A percentile compares a stretch with the other conserved stretches of the same genome.
phyloP scores from a whole-genome alignment of 1,140 invertebrate genomes.

The Lasioglossum baleicum region DNA sequence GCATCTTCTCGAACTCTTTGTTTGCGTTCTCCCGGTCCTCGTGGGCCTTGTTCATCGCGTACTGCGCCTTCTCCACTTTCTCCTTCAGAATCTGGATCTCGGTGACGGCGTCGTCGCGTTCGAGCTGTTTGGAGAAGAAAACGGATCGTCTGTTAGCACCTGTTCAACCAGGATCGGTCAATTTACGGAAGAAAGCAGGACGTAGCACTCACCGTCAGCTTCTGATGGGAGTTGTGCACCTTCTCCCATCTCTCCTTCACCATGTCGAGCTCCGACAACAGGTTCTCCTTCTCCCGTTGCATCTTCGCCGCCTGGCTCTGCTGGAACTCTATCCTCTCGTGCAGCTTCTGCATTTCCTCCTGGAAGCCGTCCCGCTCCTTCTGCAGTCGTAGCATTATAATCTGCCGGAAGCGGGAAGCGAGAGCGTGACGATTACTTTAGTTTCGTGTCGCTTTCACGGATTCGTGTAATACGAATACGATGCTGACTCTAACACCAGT shows the following conservation, averaged over 20 bases:
- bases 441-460: neutral
- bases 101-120: constrained; percentile 90
- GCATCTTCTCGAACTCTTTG: constrained; percentile 94
- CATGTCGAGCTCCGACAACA: constrained; percentile 91
- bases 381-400: constrained; percentile 87
- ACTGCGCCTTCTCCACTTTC: constrained; percentile 92
- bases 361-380: constrained; percentile 92
- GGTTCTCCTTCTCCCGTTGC: constrained; percentile 91
- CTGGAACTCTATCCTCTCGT: constrained; percentile 89
- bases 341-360: constrained; percentile 89
- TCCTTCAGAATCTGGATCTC: constrained; percentile 94
- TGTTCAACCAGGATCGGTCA: too few species aligned
- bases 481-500: neutral
- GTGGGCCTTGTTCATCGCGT: constrained; percentile 88
- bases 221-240: constrained; percentile 89
- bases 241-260: constrained; percentile 94
- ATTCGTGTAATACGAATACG: too few species aligned
- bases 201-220: constrained; percentile 83
- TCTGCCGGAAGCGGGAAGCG: constrained; percentile 72
- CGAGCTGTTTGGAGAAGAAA: constrained; percentile 82
- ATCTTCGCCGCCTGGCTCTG: constrained; percentile 89
- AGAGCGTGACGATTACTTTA: neutral
- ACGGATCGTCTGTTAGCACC: neutral
- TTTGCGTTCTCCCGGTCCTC: constrained; percentile 93
- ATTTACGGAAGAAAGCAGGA: neutral